Base-by-base conservation (phyloP, 2,888 invertebrate genomes). In the Hyposoter didymator region DNA sequence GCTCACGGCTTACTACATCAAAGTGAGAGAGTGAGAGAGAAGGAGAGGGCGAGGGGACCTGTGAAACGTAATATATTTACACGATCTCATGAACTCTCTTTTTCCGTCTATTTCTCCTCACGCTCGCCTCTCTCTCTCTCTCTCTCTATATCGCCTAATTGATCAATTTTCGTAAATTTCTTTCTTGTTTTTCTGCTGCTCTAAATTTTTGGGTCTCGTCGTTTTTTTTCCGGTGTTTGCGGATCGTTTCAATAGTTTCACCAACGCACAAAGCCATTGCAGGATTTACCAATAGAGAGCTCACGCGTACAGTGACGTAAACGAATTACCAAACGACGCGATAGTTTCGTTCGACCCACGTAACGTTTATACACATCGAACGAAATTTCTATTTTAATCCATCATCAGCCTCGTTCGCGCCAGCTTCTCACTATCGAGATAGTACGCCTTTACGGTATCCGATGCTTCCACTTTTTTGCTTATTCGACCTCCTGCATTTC, bases 331-430 rank as follows among this genome's bases (percentile, higher is more conserved):
- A 67, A 78, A 39, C 80, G 70, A 39, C 80, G 70, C 17, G 74
- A 66, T 81, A 78, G 67, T 55, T 81, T 59, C 81, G 73, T 64
- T 78, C 74, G 76, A 69, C 64, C 78, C 74, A 74, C 84, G 84
- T 82, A 74, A 85, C 73, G 74, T 78, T 82, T 70, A 45, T 69
- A 70, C 82, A 70, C 70, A 82, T 82, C 84, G 69, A 78, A 74
- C 62, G 69, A 78, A 82, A 80, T 80, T 78, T 74, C 69, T 75
- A 78, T 78, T 75, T 82, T 78, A 39, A 82, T 78, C 52, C 78
- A 72, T 81, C 78, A 78, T 78, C 52, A 69, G 73, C 47, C 35
- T 52, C 79, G 59, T 49, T 64, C 39, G 28, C 59, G 17, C 8
- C 22, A 12, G 6, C 70, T 32, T 28, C 78, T 22, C 32, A 59